Percentiles rank a stretch among this genome's conserved stretches.
phyloP scores from a whole-genome alignment of 2,113 vertebrate species.

The Lepus europaeus region DNA sequence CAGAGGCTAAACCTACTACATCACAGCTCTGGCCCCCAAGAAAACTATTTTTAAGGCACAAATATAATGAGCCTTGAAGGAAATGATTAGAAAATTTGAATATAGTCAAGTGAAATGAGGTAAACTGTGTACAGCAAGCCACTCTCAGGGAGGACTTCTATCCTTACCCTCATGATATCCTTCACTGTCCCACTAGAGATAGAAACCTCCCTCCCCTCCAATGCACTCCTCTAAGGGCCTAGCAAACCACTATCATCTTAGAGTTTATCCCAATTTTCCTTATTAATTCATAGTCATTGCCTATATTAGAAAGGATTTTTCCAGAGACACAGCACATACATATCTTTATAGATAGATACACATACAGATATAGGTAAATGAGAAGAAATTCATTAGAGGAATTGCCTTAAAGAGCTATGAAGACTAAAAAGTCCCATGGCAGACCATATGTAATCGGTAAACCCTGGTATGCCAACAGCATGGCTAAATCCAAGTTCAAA shows the following conservation, averaged over 20 bases:
- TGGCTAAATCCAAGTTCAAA: not conserved
- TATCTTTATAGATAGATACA: too few relatives aligned
- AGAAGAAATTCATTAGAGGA: not conserved
- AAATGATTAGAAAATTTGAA: not conserved
- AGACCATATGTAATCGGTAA: not conserved
- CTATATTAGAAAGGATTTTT: not conserved
- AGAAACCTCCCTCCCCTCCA: not conserved
- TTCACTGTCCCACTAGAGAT: not conserved
- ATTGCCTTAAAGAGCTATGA: not conserved
- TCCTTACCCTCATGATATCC: conserved; percentile 14
- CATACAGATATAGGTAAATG: not conserved
- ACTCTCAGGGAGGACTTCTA: not conserved
- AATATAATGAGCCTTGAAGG: not conserved
- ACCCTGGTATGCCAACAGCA: not conserved
- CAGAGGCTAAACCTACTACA: too few relatives aligned
- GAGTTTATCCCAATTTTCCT: not conserved
- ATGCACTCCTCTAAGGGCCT: not conserved
- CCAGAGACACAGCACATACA: not conserved
- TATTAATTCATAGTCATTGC: not conserved
- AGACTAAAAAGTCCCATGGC: not conserved
- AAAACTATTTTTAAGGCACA: not conserved
- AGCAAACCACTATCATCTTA: not conserved
- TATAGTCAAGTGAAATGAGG: not conserved
- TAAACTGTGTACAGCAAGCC: not conserved
- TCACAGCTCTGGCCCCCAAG: not conserved